Conservation (phyloP, 2,797 vertebrate genomes). For the Buceros bicornis region DNA sequence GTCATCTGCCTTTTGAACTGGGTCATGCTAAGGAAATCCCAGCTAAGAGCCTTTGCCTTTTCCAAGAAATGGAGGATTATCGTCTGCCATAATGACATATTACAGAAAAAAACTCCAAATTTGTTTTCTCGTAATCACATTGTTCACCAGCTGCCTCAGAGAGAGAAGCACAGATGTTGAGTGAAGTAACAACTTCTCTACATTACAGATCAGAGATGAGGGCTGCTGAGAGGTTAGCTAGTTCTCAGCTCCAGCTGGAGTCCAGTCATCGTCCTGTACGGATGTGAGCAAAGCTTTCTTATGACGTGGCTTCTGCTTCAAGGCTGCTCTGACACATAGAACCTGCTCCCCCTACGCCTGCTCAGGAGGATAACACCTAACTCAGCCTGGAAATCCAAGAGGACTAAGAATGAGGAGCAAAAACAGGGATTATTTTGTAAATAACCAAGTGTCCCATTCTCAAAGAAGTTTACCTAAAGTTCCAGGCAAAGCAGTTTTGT, state of each 20-base stretch:
- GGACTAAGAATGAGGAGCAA: not conserved
- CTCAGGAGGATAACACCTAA: not conserved
- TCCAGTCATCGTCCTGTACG: not conserved
- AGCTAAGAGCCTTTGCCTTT: not conserved
- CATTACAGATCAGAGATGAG: accelerated
- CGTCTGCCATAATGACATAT: not conserved
- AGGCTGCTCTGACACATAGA: not conserved
- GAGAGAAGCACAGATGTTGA: not conserved
- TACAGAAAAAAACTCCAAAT: not conserved
- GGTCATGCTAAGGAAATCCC: not conserved
- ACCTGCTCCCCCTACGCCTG: not conserved
- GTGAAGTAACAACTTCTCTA: not conserved
- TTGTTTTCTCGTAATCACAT: not conserved
- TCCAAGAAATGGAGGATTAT: conserved; percentile 28
- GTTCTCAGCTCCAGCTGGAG: not conserved
- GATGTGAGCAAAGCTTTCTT: not conserved
- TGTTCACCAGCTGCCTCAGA: not conserved
- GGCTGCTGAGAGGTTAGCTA: not conserved
- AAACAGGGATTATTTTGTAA: not conserved
- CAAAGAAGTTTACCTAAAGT: not conserved
- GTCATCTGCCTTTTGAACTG: not conserved
- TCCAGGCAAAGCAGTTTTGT: not conserved
- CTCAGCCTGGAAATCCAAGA: not conserved
- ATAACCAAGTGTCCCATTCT: not conserved
- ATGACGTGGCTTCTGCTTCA: not conserved